Evolutionary conservation across 2,797 vertebrate genomes (phyloP).

Genomic region (Anisognathus igniventris): DNA sequence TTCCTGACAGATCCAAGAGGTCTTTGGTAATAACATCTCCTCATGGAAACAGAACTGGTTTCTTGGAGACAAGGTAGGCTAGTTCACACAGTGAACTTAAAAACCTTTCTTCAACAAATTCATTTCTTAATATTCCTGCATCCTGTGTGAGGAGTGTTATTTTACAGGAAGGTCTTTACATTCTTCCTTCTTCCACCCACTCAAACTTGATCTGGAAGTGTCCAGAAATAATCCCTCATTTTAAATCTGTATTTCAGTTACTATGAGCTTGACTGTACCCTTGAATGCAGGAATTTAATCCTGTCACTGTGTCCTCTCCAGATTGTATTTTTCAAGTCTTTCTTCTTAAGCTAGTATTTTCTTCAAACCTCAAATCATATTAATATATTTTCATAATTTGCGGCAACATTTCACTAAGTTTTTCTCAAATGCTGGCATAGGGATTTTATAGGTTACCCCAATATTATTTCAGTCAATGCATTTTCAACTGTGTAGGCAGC

Average conservation of each 20-base stretch:
- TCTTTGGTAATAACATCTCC: background rate
- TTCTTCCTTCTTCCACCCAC: background rate
- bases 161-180: background rate
- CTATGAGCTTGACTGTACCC: background rate
- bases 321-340: background rate
- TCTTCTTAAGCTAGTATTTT: background rate
- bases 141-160: background rate
- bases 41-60: background rate
- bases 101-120: background rate
- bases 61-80: background rate
- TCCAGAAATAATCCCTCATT: background rate
- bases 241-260: background rate
- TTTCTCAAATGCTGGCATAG: background rate
- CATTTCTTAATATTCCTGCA: background rate
- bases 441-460: background rate
- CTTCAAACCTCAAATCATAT: background rate
- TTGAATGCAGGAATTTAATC: background rate
- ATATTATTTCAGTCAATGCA: background rate
- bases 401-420: background rate
- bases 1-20: background rate
- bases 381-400: background rate
- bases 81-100: background rate
- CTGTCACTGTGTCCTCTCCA: background rate
- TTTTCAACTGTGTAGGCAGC: background rate
- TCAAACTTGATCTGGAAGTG: background rate